Base-by-base conservation (phyloP, 2,797 vertebrate genomes). In the Coreius guichenoti region DNA sequence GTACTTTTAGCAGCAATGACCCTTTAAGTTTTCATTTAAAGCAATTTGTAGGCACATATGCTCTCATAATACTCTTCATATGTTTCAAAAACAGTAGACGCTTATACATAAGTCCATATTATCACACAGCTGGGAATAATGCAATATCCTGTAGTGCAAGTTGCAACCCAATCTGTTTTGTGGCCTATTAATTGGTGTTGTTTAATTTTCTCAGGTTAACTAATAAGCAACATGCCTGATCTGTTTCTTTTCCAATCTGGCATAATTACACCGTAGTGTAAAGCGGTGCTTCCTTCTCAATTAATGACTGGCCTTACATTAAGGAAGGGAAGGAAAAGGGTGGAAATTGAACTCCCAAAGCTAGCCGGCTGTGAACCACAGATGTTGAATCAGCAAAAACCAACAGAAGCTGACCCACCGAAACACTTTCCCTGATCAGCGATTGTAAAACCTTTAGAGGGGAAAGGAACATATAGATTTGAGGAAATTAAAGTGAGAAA, bases 271-370 rank as follows among this genome's bases (percentile, higher is more conserved):
- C 86, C 75, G 3, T 61, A 67, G 88, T 73, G 86, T 70, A 73
- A 80, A 82, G 87, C 56, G 77, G 75, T 83, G 85, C 81, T 94
- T 94, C 91, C 91, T 94, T 95, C 94, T 94, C 94, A 95, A 95
- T 95, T 94, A 95, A 92, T 92, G 83, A 86, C 90, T 84, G 91
- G 91, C 91, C 89, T 92, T 83, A 45, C 93, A 93, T 94, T 94
- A 94, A 93, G 87, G 89, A 91, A 91, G 91, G 91, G 93, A 93
- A 94, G 94, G 94, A 94, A 93, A 92, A 91, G 91, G 90, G 90
- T 89, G 86, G 91, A 90, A 90, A 93, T 91, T 91, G 89, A 89
- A 91, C 92, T 93, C 92, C 90, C 88, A 90, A 91, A 92, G 90
- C 92, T 92, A 94, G 93, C 91, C 91, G 92, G 86, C 92, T 93